phyloP scores from a whole-genome alignment of 1,140 invertebrate genomes.

The Trialeurodes vaporariorum region DNA sequence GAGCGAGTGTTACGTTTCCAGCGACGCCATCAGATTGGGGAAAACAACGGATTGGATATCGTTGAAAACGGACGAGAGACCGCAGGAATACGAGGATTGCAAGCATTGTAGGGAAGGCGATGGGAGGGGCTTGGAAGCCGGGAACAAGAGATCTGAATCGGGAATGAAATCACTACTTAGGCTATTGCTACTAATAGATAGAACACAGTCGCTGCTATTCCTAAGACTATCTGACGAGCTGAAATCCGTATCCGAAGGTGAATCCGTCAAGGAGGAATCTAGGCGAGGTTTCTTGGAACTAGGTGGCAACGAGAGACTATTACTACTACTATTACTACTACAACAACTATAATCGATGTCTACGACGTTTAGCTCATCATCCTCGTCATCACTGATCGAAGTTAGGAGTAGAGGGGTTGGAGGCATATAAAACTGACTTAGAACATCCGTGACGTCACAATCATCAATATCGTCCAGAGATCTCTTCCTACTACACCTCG shows the following conservation, averaged over 20 bases:
- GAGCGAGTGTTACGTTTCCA: conserved; percentile 45
- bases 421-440: conserved; percentile 58
- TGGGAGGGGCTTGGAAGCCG: too few relatives aligned
- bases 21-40: conserved; percentile 52
- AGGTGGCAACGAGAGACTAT: conserved; percentile 14
- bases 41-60: conserved; percentile 54
- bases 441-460: conserved; percentile 45
- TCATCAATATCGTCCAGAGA: conserved; percentile 43
- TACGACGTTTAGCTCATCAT: conserved; percentile 29
- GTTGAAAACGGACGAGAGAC: conserved; percentile 52
- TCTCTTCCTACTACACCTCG: conserved; percentile 32
- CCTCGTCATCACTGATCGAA: conserved; percentile 47
- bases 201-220: not conserved
- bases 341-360: conserved; percentile 20
- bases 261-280: conserved; percentile 7
- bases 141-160: not conserved
- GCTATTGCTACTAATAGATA: not conserved
- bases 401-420: conserved; percentile 48
- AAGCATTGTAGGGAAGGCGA: not conserved
- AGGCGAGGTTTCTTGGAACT: conserved; percentile 19
- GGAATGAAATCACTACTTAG: not conserved
- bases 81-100: conserved; percentile 38
- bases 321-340: too few relatives aligned
- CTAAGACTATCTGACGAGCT: not conserved
- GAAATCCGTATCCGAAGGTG: too few relatives aligned